phyloP scores from a whole-genome alignment of 2,113 vertebrate genomes.

The Helogale parvula region DNA sequence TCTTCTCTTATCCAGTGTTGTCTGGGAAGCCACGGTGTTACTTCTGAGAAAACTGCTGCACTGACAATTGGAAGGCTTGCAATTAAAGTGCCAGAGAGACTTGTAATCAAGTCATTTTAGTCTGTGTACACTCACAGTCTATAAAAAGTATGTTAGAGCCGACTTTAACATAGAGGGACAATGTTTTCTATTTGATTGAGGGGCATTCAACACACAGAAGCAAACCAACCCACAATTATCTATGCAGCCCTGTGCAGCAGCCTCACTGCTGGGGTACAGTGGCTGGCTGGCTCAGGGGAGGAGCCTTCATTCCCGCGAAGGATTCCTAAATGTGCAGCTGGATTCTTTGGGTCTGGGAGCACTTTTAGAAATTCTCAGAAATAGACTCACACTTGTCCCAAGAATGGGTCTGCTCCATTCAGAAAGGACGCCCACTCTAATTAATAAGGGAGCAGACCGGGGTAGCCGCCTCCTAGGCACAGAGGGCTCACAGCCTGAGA shows the following conservation, averaged over 20 bases:
- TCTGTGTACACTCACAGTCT: conserved; percentile 76
- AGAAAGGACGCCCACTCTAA: neutral
- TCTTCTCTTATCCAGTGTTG: neutral
- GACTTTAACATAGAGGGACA: conserved; percentile 83
- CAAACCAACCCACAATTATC: conserved; percentile 81
- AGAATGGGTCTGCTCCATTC: neutral
- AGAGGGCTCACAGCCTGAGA: neutral
- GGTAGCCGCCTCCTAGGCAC: neutral
- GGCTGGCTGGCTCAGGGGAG: conserved; percentile 73
- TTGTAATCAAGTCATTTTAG: conserved; percentile 83
- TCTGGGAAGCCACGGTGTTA: neutral
- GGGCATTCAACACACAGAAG: conserved; percentile 80
- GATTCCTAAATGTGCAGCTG: conserved; percentile 75
- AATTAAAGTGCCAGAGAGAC: conserved; percentile 78
- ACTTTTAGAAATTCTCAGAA: conserved; percentile 19
- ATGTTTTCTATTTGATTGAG: conserved; percentile 83
- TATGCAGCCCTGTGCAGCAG: conserved; percentile 72
- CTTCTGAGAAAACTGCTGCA: conserved; percentile 46
- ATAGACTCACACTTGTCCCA: neutral
- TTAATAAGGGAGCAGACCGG: neutral
- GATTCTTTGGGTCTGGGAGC: conserved; percentile 72
- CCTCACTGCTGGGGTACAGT: conserved; percentile 71
- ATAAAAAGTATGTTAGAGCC: conserved; percentile 75
- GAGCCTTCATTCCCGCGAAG: conserved; percentile 76
- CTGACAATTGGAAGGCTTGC: conserved; percentile 59